A percentile compares a stretch with the other conserved stretches of the same genome.
Conservation (phyloP, 2,888 invertebrate species). For the Ctenicera cuprea region DNA sequence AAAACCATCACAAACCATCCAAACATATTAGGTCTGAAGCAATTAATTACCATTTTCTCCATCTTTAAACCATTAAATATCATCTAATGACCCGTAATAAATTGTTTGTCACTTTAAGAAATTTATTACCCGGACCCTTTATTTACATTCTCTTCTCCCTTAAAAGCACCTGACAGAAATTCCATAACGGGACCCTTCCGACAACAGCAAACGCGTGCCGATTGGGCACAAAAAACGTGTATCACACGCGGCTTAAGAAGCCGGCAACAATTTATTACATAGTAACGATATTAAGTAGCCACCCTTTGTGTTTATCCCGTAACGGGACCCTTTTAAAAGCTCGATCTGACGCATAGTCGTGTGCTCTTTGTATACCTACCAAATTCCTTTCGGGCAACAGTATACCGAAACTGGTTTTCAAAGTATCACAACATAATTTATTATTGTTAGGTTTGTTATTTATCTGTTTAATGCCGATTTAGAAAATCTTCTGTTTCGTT, state of each 20-base stretch:
- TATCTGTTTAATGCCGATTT: slow-evolving; percentile 22
- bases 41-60: too few relatives aligned
- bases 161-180: slow-evolving; percentile 7
- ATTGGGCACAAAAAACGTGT: slow-evolving; percentile 26
- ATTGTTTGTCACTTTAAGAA: too few relatives aligned
- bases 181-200: slow-evolving; percentile 21
- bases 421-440: slow-evolving; percentile 25
- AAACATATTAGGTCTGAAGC: too few relatives aligned
- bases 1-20: too few relatives aligned
- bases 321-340: slow-evolving; percentile 45
- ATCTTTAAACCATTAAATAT: too few relatives aligned
- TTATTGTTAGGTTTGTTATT: slow-evolving; percentile 4
- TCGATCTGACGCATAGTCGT: slow-evolving; percentile 28
- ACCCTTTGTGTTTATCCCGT: slow-evolving; percentile 35
- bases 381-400: slow-evolving; percentile 24
- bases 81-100: too few relatives aligned
- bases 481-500: slow-evolving; percentile 18
- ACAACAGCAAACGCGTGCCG: slow-evolving; percentile 14
- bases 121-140: too few relatives aligned
- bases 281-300: slow-evolving; percentile 14
- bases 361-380: slow-evolving; percentile 36
- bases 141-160: too few relatives aligned
- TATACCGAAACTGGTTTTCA: slow-evolving; percentile 31
- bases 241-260: slow-evolving; percentile 18
- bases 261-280: slow-evolving; percentile 30